phyloP scores from a whole-genome alignment of 2,888 invertebrate species.

The Ametastegia equiseti region DNA sequence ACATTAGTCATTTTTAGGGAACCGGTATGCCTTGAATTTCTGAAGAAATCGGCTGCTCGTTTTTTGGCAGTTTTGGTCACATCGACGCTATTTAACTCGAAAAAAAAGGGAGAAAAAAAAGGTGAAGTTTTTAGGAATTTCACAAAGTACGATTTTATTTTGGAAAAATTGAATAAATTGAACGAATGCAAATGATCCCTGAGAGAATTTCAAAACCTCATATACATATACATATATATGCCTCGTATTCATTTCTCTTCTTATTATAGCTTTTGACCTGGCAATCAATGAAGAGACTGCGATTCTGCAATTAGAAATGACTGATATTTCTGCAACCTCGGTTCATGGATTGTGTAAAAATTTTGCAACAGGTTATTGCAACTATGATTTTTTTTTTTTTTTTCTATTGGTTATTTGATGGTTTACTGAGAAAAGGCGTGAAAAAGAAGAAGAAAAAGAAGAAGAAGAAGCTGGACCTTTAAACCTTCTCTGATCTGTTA shows the following conservation, averaged over 20 bases:
- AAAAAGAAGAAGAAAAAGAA: not conserved
- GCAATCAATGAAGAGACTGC: not conserved
- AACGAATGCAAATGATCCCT: too few species aligned
- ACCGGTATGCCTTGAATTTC: too few species aligned
- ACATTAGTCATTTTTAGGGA: too few species aligned
- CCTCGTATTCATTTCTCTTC: not conserved
- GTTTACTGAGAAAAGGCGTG: not conserved
- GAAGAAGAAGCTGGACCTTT: not conserved
- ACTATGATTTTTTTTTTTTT: not conserved
- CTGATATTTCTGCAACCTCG: not conserved
- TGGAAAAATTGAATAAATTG: not conserved
- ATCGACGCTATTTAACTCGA: too few species aligned
- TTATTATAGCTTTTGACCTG: not conserved
- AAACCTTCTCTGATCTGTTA: constrained; percentile 37
- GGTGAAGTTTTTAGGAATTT: too few species aligned
- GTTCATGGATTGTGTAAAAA: not conserved
- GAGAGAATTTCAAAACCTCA: not conserved
- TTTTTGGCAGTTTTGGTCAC: too few species aligned
- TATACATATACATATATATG: too few species aligned
- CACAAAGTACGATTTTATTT: not conserved
- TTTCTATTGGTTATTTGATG: not conserved
- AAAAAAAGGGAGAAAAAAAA: not conserved
- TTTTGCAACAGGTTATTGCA: not conserved
- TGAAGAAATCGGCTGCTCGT: too few species aligned
- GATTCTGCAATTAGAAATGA: not conserved